These are phyloP conservation scores for Tachuris rubrigastra DNA, from an alignment of 2,113 vertebrate genomes.

Conservation along the genomic window DNA sequence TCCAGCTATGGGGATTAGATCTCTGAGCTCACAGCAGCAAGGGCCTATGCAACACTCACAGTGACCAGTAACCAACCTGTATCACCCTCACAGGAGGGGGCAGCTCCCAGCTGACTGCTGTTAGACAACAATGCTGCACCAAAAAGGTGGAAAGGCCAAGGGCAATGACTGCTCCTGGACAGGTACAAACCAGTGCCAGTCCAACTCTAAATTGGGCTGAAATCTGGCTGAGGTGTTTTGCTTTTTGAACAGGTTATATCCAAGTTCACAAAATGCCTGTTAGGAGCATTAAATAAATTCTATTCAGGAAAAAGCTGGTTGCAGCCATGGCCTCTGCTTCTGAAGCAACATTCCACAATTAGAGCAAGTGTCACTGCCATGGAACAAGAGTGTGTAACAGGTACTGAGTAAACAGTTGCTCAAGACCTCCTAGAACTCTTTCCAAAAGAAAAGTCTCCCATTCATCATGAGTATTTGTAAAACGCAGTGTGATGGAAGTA, in stretches of 20 bases:
- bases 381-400: background rate
- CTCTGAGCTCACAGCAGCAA: background rate
- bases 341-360: background rate
- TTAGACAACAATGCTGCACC: fast-evolving
- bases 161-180: background rate
- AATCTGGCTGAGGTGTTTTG: background rate
- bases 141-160: background rate
- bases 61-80: background rate
- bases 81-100: background rate
- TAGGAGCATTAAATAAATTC: background rate
- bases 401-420: background rate
- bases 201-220: background rate
- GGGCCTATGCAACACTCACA: background rate
- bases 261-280: background rate
- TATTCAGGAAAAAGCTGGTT: background rate
- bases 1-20: background rate
- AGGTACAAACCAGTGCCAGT: background rate
- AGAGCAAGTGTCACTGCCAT: background rate
- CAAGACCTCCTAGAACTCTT: background rate
- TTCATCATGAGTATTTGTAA: background rate
- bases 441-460: background rate
- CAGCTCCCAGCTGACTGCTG: background rate
- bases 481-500: background rate
- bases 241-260: background rate
- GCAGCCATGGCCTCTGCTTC: background rate